These are phyloP conservation scores for Sciaenops ocellatus DNA, from an alignment of 2,797 vertebrate species.

Conservation along the genomic window DNA sequence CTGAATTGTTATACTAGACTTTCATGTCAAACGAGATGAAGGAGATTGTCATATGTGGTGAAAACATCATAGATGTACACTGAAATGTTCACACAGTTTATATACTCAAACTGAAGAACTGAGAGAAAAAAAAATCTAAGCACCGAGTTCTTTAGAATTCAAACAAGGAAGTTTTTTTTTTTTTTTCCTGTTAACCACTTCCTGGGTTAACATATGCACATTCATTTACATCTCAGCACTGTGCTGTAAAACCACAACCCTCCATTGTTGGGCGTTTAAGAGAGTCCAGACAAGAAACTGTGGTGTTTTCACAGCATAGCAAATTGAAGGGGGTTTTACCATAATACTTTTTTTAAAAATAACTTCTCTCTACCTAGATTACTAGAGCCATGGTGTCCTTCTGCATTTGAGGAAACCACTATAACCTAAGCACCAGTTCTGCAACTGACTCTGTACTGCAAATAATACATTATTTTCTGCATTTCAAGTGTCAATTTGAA, in stretches of 20 bases:
- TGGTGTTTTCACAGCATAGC: background rate
- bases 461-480: background rate
- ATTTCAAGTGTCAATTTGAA: slow-evolving; percentile 11
- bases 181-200: background rate
- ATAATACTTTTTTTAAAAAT: background rate
- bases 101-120: slow-evolving; percentile 28
- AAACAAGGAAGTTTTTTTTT: slow-evolving; percentile 1
- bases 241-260: slow-evolving; percentile 35
- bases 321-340: slow-evolving; percentile 12
- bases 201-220: background rate
- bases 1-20: slow-evolving; percentile 1
- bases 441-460: background rate
- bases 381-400: background rate
- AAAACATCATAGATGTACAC: slow-evolving; percentile 36
- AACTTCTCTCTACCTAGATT: background rate
- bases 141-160: background rate
- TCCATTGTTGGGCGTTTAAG: slow-evolving; percentile 11
- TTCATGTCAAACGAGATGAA: slow-evolving; percentile 30
- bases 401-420: background rate
- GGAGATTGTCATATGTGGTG: background rate
- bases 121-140: background rate
- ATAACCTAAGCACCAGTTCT: background rate
- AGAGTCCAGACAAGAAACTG: background rate
- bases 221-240: background rate
- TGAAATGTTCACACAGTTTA: slow-evolving; percentile 23